phyloP scores from a whole-genome alignment of 2,888 invertebrate genomes.

The Drosophila infuscata region DNA sequence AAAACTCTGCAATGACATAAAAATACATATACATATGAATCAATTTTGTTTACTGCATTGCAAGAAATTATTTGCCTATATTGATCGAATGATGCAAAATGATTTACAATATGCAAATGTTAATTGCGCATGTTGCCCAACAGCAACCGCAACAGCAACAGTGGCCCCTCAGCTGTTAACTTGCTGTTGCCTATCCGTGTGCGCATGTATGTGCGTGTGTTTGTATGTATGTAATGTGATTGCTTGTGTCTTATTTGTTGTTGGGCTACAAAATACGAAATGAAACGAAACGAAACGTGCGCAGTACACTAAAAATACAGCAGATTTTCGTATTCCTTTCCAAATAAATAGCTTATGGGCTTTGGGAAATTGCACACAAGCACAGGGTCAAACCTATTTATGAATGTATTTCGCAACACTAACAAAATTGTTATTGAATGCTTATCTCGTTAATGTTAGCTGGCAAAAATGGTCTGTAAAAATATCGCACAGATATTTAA shows the following conservation, averaged over 20 bases:
- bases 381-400: background rate
- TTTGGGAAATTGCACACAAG: constrained; percentile 14
- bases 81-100: constrained; percentile 15
- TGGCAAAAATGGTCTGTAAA: background rate
- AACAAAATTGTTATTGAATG: constrained; percentile 19
- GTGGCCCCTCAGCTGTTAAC: constrained; percentile 47
- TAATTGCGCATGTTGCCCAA: constrained; percentile 42
- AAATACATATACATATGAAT: constrained; percentile 26
- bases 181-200: constrained; percentile 34
- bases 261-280: constrained; percentile 39
- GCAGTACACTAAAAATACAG: constrained; percentile 51
- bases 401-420: background rate
- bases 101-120: constrained; percentile 36
- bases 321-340: constrained; percentile 26
- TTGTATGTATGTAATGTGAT: background rate
- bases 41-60: constrained; percentile 8
- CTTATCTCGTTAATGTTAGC: constrained; percentile 14
- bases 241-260: constrained; percentile 12
- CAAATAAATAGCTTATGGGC: constrained; percentile 26
- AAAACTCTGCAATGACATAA: constrained; percentile 45
- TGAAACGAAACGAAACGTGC: constrained; percentile 55
- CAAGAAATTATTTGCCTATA: background rate
- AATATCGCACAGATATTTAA: constrained; percentile 14
- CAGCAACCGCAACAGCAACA: constrained; percentile 16
- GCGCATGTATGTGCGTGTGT: constrained; percentile 9